Evolutionary conservation across 2,888 invertebrate species (phyloP).

Genomic region (Amorpha juglandis): DNA sequence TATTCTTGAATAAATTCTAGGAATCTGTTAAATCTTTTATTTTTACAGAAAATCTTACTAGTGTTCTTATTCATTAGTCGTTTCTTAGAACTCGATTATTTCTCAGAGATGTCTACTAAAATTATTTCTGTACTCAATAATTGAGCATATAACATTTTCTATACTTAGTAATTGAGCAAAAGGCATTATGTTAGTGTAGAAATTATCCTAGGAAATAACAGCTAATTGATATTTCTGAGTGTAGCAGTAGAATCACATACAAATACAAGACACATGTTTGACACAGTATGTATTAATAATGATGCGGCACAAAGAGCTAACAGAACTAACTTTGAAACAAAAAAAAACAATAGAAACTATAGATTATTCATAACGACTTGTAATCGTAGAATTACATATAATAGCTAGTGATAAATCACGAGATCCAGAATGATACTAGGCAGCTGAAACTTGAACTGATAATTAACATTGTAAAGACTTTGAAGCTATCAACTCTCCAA

Average conservation of each 20-base stretch:
- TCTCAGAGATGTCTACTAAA: too few species aligned
- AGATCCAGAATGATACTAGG: not conserved
- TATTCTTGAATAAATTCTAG: not conserved
- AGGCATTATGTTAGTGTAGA: too few species aligned
- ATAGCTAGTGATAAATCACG: not conserved
- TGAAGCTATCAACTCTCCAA: too few species aligned
- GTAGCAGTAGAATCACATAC: conserved; percentile 36
- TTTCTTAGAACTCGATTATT: too few species aligned
- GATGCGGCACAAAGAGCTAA: conserved; percentile 77
- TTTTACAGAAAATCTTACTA: not conserved
- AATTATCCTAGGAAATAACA: too few species aligned
- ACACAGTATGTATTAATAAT: too few species aligned
- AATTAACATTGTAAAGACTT: too few species aligned
- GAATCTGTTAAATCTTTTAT: not conserved
- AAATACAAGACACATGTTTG: conserved; percentile 29
- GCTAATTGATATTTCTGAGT: too few species aligned
- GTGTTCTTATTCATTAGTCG: not conserved
- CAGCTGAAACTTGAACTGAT: too few species aligned
- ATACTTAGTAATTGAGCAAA: too few species aligned
- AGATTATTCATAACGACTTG: conserved; percentile 74
- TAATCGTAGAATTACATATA: conserved; percentile 45
- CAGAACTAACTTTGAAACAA: conserved; percentile 78
- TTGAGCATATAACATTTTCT: too few species aligned
- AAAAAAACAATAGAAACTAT: conserved; percentile 71
- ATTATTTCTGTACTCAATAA: too few species aligned